Base-by-base conservation (phyloP, 2,888 invertebrate species). In the Halictus quadricinctus region DNA sequence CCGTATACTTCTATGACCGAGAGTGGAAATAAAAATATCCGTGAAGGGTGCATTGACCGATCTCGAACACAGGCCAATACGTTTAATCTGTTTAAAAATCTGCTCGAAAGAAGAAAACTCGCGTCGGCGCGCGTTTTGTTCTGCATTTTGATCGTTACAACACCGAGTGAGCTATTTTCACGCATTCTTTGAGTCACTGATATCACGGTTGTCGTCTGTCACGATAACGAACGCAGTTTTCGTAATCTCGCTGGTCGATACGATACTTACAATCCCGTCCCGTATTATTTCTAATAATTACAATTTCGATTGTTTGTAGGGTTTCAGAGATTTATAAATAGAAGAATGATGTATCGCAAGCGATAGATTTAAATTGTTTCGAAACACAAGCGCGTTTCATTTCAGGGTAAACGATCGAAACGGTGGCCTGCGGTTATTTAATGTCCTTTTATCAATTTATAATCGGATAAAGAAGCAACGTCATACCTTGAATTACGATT, bases 181-280 rank as follows among this genome's bases (percentile, higher is more conserved):
- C 41, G 74, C 83, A 78, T 60, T 76, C 79, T 85, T 84, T 75
- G 74, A 82, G 79, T 83, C 66, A 82, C 81, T 82, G 86, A 86
- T 88, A 87, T 82, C 84, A 81, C 69, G 70, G 12, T 72, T 64
- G 74, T 79, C 70, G 79, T 79, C 80, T 80, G 70, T 41, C 64
- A 76, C 66, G 89, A 88, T 88, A 89, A 89, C 83, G 29, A 58
- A 80, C 78, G 64, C 72, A 84, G 76, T 87, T 89, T 88, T 89
- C 81, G 77, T 88, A 89, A 89, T 89, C 87, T 83, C 66, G 43
- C 29, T 29, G 58, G 81, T 78, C 74, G 54, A 81, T 85, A 64
- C 50, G 70, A 77, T 72, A 21, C 50, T 18, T 21, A 72, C 48
- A 50, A 84, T 87, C 80, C 48, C 25, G 13, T 66, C 21, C 58